A percentile compares a stretch with the other conserved stretches of the same genome.
phyloP scores from a whole-genome alignment of 2,888 invertebrate genomes.

The Andrena marginata region DNA sequence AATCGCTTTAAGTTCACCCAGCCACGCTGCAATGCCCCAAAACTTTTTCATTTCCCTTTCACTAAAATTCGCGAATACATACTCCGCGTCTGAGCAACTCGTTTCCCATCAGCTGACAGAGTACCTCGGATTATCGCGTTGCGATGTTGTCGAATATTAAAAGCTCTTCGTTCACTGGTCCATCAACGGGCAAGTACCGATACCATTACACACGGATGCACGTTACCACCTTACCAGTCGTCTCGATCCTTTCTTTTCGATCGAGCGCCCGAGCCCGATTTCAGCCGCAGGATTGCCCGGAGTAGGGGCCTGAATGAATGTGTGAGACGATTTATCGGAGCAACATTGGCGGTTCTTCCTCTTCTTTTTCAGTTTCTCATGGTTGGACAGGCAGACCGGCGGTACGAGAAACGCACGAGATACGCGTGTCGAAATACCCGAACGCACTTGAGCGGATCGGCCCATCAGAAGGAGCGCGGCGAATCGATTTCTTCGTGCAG shows the following conservation, averaged over 20 bases:
- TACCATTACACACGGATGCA: constrained; percentile 27
- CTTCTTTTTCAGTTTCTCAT: constrained; percentile 60
- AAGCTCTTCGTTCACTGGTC: constrained; percentile 20
- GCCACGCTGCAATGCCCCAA: neutral
- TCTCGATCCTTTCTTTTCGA: constrained; percentile 52
- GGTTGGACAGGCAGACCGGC: constrained; percentile 55
- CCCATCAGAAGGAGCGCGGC: constrained; percentile 68
- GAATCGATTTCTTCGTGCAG: constrained; percentile 67
- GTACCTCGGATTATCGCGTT: constrained; percentile 11
- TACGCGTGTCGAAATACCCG: constrained; percentile 70
- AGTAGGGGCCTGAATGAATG: constrained; percentile 22
- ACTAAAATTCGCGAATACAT: neutral
- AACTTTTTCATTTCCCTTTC: constrained; percentile 4
- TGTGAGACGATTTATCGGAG: constrained; percentile 64
- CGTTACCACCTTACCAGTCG: constrained; percentile 25
- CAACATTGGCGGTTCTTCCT: constrained; percentile 17
- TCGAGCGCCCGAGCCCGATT: constrained; percentile 55
- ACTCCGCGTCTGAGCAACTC: neutral
- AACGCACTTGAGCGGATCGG: constrained; percentile 72
- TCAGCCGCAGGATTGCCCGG: constrained; percentile 8
- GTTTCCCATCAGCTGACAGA: neutral
- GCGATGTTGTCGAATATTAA: constrained; percentile 28
- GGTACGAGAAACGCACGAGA: constrained; percentile 66
- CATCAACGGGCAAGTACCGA: constrained; percentile 23
- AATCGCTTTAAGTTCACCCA: neutral